These are phyloP conservation scores for Nineta flava DNA, from an alignment of 2,888 invertebrate species.

Conservation along the genomic window DNA sequence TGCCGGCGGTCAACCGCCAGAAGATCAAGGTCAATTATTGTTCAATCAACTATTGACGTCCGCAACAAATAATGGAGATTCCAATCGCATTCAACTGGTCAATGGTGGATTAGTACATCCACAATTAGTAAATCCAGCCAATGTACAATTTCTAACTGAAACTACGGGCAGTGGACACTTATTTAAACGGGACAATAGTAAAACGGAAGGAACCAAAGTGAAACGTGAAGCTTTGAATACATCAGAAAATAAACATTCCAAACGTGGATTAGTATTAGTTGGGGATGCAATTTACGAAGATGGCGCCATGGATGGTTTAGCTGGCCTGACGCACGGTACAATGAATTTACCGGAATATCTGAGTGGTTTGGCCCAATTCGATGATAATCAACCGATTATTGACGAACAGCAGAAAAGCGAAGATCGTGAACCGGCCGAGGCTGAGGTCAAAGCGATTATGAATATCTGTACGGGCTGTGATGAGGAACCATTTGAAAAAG, in stretches of 20 bases:
- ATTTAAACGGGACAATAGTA: conserved; percentile 31
- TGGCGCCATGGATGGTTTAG: conserved; percentile 20
- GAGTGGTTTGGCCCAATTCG: conserved; percentile 52
- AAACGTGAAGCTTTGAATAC: conserved; percentile 1
- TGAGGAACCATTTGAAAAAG: conserved; percentile 64
- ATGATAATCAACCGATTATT: conserved; percentile 40
- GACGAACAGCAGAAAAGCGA: conserved; percentile 47
- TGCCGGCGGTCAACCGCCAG: conserved; percentile 24
- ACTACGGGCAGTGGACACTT: conserved; percentile 26
- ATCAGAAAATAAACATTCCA: conserved; percentile 35
- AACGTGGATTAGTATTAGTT: conserved; percentile 48
- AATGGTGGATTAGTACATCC: conserved; percentile 17
- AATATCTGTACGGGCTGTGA: conserved; percentile 60
- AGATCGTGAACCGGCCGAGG: conserved; percentile 68
- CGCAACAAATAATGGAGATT: not conserved
- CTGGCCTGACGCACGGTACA: conserved; percentile 21
- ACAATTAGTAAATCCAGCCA: conserved; percentile 37
- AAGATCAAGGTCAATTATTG: conserved; percentile 30
- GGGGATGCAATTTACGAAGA: conserved; percentile 56
- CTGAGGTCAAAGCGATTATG: conserved; percentile 67
- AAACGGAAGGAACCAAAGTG: conserved; percentile 1
- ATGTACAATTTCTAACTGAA: conserved; percentile 46
- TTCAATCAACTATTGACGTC: conserved; percentile 26
- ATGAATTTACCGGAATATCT: conserved; percentile 30
- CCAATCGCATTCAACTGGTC: not conserved